Evolutionary conservation across 2,797 vertebrate species (phyloP).

Genomic region (Tarsius wallacei): DNA sequence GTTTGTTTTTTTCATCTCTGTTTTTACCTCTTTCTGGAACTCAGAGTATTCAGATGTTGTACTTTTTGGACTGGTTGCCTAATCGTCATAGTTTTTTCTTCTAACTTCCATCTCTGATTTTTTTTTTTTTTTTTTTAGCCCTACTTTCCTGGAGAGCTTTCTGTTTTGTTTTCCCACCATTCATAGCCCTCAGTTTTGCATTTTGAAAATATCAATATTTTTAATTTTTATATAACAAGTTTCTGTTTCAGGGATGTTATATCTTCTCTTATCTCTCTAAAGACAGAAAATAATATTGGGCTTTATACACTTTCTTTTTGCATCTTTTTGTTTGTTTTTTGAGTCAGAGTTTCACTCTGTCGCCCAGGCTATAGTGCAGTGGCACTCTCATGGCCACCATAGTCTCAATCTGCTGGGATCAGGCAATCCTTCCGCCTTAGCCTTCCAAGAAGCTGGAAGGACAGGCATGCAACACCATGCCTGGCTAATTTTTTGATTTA

Average conservation of each 20-base stretch:
- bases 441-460: no score
- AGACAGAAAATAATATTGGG: neutral
- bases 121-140: conserved; percentile 10
- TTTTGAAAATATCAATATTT: conserved; percentile 42
- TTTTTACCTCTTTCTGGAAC: conserved; percentile 28
- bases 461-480: no score
- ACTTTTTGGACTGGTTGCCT: neutral
- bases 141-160: conserved; percentile 23
- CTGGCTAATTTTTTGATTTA: no score
- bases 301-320: conserved; percentile 43
- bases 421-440: no score
- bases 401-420: no score
- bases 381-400: no score
- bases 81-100: neutral
- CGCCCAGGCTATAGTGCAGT: no score
- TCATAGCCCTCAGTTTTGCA: neutral
- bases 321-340: neutral
- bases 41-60: neutral
- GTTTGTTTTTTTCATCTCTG: neutral
- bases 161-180: conserved; percentile 43
- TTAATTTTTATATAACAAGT: neutral
- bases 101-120: conserved; percentile 34
- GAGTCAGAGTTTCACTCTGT: no score
- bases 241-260: conserved; percentile 34
- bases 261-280: conserved; percentile 40